Percentiles rank a stretch among this genome's conserved stretches.
Evolutionary conservation across 2,113 vertebrate species (phyloP).

Genomic region (Pogonocichla stellata): DNA sequence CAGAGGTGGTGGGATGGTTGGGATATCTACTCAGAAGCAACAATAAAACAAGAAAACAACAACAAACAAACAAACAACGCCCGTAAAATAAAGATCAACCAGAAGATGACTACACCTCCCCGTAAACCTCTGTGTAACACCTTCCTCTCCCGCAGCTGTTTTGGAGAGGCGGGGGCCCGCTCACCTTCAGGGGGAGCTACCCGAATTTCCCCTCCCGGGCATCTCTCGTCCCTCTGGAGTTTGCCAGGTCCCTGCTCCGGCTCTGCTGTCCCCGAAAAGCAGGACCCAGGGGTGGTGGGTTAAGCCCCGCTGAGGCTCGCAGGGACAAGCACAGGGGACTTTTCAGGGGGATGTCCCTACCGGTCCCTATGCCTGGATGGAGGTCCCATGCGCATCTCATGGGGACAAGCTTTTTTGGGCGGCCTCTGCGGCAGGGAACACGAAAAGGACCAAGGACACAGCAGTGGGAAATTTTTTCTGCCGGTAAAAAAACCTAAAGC

Average conservation of each 20-base stretch:
- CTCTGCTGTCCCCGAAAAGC: accelerated
- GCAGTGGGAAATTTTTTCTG: neutral
- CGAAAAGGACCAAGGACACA: accelerated
- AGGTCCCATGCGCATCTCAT: accelerated
- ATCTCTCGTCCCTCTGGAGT: accelerated
- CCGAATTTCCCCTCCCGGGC: accelerated
- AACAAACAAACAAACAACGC: no score
- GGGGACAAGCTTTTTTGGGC: neutral
- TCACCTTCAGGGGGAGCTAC: neutral
- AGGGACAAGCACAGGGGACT: accelerated
- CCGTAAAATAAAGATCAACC: neutral
- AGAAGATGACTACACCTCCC: accelerated
- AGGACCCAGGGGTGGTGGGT: accelerated
- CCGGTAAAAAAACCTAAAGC: neutral
- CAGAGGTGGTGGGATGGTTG: neutral
- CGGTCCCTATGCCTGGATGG: accelerated
- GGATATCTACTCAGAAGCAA: neutral
- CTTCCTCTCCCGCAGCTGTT: neutral
- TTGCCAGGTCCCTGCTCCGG: neutral
- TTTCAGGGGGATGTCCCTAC: neutral
- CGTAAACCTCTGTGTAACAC: neutral
- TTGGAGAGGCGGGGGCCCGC: accelerated
- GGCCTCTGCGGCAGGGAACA: neutral
- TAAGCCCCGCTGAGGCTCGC: accelerated
- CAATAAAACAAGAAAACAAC: neutral